Evolutionary conservation across 1,140 invertebrate species (phyloP).

Genomic region (Brachionus plicatilis): DNA sequence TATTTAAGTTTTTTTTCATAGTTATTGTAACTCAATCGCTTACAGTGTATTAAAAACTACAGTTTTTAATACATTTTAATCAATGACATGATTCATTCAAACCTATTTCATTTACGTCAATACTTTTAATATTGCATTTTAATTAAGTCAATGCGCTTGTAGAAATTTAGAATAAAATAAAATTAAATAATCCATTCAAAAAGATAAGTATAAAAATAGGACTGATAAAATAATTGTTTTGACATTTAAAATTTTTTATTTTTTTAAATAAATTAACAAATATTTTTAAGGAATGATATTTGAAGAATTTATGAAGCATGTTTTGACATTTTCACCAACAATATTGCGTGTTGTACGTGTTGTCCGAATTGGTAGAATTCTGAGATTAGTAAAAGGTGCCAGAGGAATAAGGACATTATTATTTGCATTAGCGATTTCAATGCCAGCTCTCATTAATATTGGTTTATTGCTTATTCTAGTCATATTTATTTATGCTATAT

Average conservation of each 20-base stretch:
- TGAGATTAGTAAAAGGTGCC: slow-evolving; percentile 91
- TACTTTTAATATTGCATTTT: neutral
- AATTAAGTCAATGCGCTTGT: no score
- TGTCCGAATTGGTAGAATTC: slow-evolving; percentile 90
- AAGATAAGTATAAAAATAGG: no score
- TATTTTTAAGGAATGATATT: slow-evolving; percentile 75
- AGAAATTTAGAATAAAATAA: neutral
- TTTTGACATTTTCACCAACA: slow-evolving; percentile 87
- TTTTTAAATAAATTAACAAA: slow-evolving; percentile 42
- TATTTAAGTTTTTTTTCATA: no score
- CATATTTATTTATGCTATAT: slow-evolving; percentile 98
- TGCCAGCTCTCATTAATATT: slow-evolving; percentile 96
- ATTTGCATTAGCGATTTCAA: slow-evolving; percentile 92
- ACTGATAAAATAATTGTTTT: neutral
- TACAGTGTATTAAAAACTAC: no score
- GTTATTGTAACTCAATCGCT: no score
- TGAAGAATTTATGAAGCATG: slow-evolving; percentile 90
- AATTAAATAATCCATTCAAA: neutral
- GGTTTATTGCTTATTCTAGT: slow-evolving; percentile 92
- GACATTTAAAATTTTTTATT: neutral
- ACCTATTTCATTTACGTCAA: neutral
- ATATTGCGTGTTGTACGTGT: slow-evolving; percentile 91
- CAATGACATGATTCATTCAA: no score
- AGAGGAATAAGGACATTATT: slow-evolving; percentile 93
- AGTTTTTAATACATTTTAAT: no score